Conservation (phyloP, 2,113 vertebrate species). For the Pangasianodon gigas region DNA sequence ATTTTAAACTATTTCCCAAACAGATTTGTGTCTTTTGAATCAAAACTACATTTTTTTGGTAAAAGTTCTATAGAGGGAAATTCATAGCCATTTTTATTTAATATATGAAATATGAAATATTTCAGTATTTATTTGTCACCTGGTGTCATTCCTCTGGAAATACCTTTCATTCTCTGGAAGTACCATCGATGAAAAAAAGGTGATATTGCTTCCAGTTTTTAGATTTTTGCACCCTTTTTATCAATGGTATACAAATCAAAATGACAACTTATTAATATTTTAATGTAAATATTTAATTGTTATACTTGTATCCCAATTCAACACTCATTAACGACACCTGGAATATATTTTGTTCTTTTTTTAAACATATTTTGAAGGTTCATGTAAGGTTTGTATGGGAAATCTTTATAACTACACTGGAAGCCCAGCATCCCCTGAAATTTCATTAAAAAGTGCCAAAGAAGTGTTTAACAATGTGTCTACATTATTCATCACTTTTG, state of each 20-base stretch:
- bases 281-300: too few relatives aligned
- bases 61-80: background rate
- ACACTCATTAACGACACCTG: background rate
- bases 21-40: background rate
- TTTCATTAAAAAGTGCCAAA: background rate
- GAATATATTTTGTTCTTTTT: background rate
- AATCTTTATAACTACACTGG: background rate
- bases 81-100: background rate
- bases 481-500: background rate
- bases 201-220: background rate
- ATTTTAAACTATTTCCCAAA: too few relatives aligned
- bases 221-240: background rate
- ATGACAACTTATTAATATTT: too few relatives aligned
- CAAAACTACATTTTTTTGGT: background rate
- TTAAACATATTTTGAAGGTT: too few relatives aligned
- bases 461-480: background rate
- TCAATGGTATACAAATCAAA: background rate
- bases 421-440: background rate
- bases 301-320: too few relatives aligned
- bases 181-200: background rate
- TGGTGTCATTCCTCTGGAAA: background rate
- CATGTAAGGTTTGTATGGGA: background rate
- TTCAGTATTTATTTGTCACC: background rate
- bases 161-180: too few relatives aligned
- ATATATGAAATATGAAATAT: too few relatives aligned